Evolutionary conservation across 1,140 invertebrate genomes (phyloP).

Genomic region (Agrilus planipennis): DNA sequence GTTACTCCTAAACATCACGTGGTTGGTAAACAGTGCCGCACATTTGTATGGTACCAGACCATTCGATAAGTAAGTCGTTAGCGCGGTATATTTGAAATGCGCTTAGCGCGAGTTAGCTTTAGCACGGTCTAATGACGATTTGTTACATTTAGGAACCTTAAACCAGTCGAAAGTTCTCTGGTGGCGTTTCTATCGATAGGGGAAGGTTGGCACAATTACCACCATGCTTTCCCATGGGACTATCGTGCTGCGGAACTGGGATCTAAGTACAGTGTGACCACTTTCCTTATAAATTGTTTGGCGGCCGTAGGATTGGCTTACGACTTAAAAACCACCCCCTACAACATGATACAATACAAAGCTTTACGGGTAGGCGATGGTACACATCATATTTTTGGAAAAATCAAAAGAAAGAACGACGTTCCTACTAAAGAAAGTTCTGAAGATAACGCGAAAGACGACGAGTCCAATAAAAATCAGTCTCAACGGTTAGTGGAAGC

Average conservation of each 20-base stretch:
- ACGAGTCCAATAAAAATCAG: too few species aligned
- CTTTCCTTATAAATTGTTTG: slow-evolving; percentile 52
- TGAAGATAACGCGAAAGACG: too few species aligned
- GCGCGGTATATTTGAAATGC: too few species aligned
- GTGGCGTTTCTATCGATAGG: slow-evolving; percentile 48
- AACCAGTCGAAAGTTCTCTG: slow-evolving; percentile 47
- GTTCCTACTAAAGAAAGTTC: too few species aligned
- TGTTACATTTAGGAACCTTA: slow-evolving; percentile 42
- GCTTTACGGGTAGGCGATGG: slow-evolving; percentile 51
- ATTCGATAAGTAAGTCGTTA: slow-evolving; percentile 48
- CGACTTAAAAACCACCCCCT: slow-evolving; percentile 54
- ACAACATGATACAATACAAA: slow-evolving; percentile 40
- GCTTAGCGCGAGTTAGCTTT: background rate
- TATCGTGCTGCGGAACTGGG: slow-evolving; percentile 60
- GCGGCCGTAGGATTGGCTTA: slow-evolving; percentile 65
- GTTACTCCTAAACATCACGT: slow-evolving; percentile 61
- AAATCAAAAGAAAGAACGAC: too few species aligned
- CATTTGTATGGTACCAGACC: slow-evolving; percentile 53
- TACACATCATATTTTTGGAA: slow-evolving; percentile 34
- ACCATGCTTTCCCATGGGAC: slow-evolving; percentile 84
- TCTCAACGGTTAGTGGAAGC: too few species aligned
- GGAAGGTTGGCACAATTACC: slow-evolving; percentile 87
- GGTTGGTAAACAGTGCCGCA: slow-evolving; percentile 75
- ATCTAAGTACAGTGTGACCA: slow-evolving; percentile 42
- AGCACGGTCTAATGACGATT: background rate